These are phyloP conservation scores for Drosophila atroscutellata DNA, from an alignment of 2,888 invertebrate genomes.

Conservation along the genomic window DNA sequence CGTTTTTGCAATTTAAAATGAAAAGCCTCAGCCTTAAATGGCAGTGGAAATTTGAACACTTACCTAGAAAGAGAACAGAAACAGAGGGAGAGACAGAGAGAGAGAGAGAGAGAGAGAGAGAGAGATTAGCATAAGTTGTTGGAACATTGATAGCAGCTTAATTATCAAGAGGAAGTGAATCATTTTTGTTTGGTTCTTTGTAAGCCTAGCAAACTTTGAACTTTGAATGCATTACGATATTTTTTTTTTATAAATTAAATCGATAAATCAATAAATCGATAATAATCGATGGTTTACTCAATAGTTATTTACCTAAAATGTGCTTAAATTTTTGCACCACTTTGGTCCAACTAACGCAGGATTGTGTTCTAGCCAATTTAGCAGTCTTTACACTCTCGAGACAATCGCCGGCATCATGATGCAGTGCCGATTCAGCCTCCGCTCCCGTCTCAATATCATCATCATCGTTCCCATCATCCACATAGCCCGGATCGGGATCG, in stretches of 20 bases:
- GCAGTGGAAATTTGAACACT: slow-evolving; percentile 43
- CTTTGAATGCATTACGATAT: neutral
- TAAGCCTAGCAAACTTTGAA: slow-evolving; percentile 21
- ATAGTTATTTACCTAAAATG: slow-evolving; percentile 75
- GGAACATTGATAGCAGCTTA: neutral
- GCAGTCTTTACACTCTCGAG: slow-evolving; percentile 69
- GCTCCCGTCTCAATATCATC: slow-evolving; percentile 64
- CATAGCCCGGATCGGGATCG: slow-evolving; percentile 29
- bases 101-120: slow-evolving; percentile 16
- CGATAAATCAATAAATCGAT: neutral
- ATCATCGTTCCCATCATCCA: slow-evolving; percentile 31
- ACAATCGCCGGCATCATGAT: slow-evolving; percentile 38
- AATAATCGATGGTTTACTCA: slow-evolving; percentile 8
- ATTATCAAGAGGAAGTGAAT: neutral
- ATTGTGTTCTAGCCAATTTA: slow-evolving; percentile 71
- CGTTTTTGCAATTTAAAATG: slow-evolving; percentile 5
- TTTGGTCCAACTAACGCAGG: slow-evolving; percentile 84
- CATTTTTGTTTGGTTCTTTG: neutral
- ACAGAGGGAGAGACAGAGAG: slow-evolving; percentile 36
- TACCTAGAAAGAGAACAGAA: slow-evolving; percentile 65
- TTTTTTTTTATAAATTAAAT: neutral
- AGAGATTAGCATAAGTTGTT: slow-evolving; percentile 3
- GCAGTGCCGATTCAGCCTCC: slow-evolving; percentile 58
- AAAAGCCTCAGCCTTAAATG: neutral
- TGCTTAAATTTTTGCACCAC: slow-evolving; percentile 82